phyloP scores from a whole-genome alignment of 2,888 invertebrate genomes.

The Thysanoteuthis rhombus region DNA sequence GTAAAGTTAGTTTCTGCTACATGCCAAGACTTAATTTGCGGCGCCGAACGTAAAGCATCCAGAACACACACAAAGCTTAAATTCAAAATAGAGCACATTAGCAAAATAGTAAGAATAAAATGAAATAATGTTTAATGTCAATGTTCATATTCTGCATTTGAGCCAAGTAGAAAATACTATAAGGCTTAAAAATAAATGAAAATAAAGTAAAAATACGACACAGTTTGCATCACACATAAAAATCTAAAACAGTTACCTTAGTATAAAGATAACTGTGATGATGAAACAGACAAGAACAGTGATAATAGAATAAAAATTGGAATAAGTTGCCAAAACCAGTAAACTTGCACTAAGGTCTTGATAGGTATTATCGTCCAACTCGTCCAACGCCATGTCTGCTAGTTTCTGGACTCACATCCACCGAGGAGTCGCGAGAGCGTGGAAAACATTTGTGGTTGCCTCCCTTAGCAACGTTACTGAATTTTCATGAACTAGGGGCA shows the following conservation, averaged over 20 bases:
- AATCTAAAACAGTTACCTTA: constrained; percentile 39
- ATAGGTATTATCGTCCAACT: neutral
- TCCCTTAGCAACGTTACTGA: neutral
- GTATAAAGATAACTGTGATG: constrained; percentile 49
- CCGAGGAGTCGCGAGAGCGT: neutral
- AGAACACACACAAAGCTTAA: too few relatives aligned
- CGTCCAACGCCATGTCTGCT: neutral
- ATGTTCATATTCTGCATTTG: too few relatives aligned
- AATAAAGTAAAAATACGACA: neutral
- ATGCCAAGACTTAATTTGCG: too few relatives aligned
- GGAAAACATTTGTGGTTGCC: neutral
- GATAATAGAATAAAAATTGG: constrained; percentile 46
- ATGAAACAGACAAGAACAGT: constrained; percentile 47
- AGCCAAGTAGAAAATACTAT: too few relatives aligned
- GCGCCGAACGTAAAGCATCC: too few relatives aligned
- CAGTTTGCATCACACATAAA: too few relatives aligned
- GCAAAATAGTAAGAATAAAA: too few relatives aligned
- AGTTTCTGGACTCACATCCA: neutral
- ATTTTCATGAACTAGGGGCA: too few relatives aligned
- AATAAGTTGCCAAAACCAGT: constrained; percentile 45
- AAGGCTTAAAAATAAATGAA: neutral
- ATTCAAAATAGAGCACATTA: too few relatives aligned
- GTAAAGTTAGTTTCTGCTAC: too few relatives aligned
- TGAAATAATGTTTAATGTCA: too few relatives aligned
- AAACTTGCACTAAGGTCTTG: constrained; percentile 33